phyloP scores from a whole-genome alignment of 2,888 invertebrate genomes.

The Amblyteles armatorius region DNA sequence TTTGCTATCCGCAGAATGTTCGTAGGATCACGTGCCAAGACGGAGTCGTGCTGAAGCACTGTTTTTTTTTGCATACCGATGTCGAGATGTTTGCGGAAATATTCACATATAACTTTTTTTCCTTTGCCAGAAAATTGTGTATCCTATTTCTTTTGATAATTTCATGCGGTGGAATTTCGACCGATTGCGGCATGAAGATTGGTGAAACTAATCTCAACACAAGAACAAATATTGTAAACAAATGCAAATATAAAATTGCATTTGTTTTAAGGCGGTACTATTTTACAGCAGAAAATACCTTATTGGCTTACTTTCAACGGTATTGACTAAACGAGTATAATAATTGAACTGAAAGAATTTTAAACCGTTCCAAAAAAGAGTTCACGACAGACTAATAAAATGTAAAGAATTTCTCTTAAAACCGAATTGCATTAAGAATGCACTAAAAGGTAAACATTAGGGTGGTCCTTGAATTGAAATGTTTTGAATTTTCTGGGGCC shows the following conservation, averaged over 20 bases:
- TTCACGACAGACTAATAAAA: background rate
- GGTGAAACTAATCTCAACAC: slow-evolving; percentile 9
- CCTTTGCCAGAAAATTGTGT: slow-evolving; percentile 45
- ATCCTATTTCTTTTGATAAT: background rate
- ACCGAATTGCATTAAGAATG: background rate
- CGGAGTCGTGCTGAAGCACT: slow-evolving; percentile 72
- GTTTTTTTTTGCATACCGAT: slow-evolving; percentile 56
- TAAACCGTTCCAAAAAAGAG: background rate
- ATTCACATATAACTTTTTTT: slow-evolving; percentile 14
- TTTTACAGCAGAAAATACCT: background rate
- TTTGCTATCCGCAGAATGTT: slow-evolving; percentile 58
- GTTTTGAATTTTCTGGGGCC: too few species aligned
- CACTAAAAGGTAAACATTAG: background rate
- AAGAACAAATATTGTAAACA: too few species aligned
- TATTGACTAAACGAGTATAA: background rate
- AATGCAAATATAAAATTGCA: too few species aligned
- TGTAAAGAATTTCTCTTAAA: background rate
- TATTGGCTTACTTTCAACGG: background rate
- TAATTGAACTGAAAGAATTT: background rate
- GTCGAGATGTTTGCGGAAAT: slow-evolving; percentile 18
- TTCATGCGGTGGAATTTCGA: background rate
- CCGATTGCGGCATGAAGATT: background rate
- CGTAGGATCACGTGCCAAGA: slow-evolving; percentile 59
- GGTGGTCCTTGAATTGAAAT: too few species aligned
- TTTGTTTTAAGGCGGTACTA: background rate